phyloP scores from a whole-genome alignment of 37 sponge, comb jelly and placozoan species.

The Amphimedon queenslandica region DNA sequence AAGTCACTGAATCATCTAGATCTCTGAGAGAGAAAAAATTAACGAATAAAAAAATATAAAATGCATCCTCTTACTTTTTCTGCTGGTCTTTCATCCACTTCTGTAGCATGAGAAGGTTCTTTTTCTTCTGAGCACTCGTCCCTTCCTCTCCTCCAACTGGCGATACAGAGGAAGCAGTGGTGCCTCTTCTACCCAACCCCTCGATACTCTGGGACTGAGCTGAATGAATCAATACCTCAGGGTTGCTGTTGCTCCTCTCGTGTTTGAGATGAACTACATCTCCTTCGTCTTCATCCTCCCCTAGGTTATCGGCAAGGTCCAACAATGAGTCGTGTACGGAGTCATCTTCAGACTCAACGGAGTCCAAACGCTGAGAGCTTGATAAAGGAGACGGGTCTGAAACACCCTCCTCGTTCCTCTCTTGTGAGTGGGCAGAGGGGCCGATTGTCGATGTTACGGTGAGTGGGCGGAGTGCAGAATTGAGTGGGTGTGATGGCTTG shows the following conservation, averaged over 20 bases:
- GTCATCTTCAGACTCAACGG: not conserved
- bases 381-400: not conserved
- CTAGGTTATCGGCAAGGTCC: slow-evolving; percentile 2
- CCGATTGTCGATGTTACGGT: not conserved
- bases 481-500: not conserved
- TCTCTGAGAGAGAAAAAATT: not conserved
- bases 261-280: not conserved
- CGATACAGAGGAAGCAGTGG: too few species aligned
- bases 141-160: not conserved
- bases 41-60: not conserved
- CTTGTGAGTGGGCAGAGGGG: not conserved
- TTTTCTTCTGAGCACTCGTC: not conserved
- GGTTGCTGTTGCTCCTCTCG: not conserved
- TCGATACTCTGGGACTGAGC: too few species aligned
- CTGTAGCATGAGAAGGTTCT: not conserved
- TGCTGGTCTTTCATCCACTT: slow-evolving; percentile 7
- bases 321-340: slow-evolving; percentile 1
- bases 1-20: not conserved
- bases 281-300: not conserved
- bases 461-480: not conserved
- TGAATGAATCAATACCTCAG: not conserved
- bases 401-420: not conserved
- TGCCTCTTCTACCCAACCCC: too few species aligned
- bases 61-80: not conserved
- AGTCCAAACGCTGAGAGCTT: not conserved